Evolutionary conservation across 2,113 vertebrate species (phyloP).

Genomic region (Hyla sarda): DNA sequence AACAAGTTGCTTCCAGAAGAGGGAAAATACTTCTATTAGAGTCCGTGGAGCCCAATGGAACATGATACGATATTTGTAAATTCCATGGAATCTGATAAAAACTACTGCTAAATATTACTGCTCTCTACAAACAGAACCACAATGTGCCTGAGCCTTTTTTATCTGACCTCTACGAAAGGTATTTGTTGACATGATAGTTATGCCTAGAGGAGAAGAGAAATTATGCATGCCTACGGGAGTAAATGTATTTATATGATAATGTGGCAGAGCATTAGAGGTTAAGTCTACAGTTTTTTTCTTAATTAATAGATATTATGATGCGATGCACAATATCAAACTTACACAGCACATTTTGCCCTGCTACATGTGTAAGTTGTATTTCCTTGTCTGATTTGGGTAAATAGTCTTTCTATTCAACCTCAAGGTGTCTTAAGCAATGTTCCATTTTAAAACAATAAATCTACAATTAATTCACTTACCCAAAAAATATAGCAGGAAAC

Average conservation of each 20-base stretch:
- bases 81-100: too few relatives aligned
- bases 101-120: too few relatives aligned
- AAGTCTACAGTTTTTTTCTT: too few relatives aligned
- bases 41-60: too few relatives aligned
- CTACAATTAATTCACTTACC: conserved; percentile 73
- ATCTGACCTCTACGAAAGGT: too few relatives aligned
- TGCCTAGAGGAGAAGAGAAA: too few relatives aligned
- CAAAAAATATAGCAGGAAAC: conserved; percentile 78
- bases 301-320: background rate
- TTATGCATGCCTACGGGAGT: background rate
- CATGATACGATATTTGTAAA: too few relatives aligned
- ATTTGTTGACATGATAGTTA: too few relatives aligned
- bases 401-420: background rate
- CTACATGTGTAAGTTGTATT: background rate
- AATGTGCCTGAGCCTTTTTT: too few relatives aligned
- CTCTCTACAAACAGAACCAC: too few relatives aligned
- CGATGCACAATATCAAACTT: background rate
- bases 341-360: background rate
- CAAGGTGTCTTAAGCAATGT: background rate
- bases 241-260: background rate
- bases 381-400: background rate
- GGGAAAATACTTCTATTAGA: too few relatives aligned
- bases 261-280: background rate
- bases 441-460: background rate
- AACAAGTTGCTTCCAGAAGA: too few relatives aligned